Evolutionary conservation across 2,113 vertebrate species (phyloP).

Genomic region (Phaetusa simplex): DNA sequence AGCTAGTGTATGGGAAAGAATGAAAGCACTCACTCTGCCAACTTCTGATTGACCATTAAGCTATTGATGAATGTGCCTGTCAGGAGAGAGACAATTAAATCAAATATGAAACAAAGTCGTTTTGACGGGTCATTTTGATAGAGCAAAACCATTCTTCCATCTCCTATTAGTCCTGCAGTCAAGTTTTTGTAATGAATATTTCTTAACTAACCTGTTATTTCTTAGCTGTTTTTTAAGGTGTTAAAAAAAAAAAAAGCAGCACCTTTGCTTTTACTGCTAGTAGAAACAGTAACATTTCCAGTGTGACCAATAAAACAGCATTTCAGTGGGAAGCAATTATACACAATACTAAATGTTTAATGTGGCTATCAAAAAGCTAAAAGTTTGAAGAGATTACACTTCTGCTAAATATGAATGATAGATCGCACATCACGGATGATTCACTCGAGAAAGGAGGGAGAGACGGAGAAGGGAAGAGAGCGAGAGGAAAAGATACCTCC

Average conservation of each 20-base stretch:
- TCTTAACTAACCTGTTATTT: slow-evolving; percentile 78
- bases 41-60: slow-evolving; percentile 99
- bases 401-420: slow-evolving; percentile 58
- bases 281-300: slow-evolving; percentile 30
- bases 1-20: slow-evolving; percentile 92
- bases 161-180: slow-evolving; percentile 89
- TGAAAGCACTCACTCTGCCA: slow-evolving; percentile 94
- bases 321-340: slow-evolving; percentile 54
- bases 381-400: slow-evolving; percentile 58
- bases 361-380: slow-evolving; percentile 32
- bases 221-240: slow-evolving; percentile 66
- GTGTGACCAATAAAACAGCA: slow-evolving; percentile 19
- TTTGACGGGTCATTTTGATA: slow-evolving; percentile 96
- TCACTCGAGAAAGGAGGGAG: slow-evolving; percentile 28
- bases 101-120: slow-evolving; percentile 99
- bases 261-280: slow-evolving; percentile 43
- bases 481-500: neutral
- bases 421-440: neutral
- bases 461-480: neutral
- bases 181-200: slow-evolving; percentile 84
- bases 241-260: neutral
- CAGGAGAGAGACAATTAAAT: slow-evolving; percentile 99
- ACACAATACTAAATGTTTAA: slow-evolving; percentile 42
- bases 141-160: slow-evolving; percentile 92
- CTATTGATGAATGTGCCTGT: slow-evolving; percentile 99